Evolutionary conservation across 2,888 invertebrate genomes (phyloP).

Genomic region (Therioaphis trifolii): DNA sequence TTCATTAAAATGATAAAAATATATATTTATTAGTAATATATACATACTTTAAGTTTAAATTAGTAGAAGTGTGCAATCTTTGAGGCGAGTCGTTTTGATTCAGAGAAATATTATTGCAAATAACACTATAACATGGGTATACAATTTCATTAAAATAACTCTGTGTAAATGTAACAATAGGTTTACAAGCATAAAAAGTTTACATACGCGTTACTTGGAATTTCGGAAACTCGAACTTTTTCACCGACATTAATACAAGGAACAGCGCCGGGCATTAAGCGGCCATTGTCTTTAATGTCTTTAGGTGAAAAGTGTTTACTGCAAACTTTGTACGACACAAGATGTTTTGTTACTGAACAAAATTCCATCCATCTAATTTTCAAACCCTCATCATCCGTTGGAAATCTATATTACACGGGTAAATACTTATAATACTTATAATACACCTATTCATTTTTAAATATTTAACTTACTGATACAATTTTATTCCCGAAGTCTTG

Average conservation of each 20-base stretch:
- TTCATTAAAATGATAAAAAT: slow-evolving; percentile 17
- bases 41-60: slow-evolving; percentile 11
- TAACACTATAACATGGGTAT: slow-evolving; percentile 14
- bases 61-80: slow-evolving; percentile 9
- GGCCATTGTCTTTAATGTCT: slow-evolving; percentile 11
- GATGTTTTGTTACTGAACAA: slow-evolving; percentile 17
- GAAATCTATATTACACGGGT: slow-evolving; percentile 11
- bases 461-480: slow-evolving; percentile 20
- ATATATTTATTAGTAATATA: slow-evolving; percentile 24
- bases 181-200: slow-evolving; percentile 14
- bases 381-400: slow-evolving; percentile 6
- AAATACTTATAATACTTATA: slow-evolving; percentile 11
- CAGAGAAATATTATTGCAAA: background rate
- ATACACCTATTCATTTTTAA: slow-evolving; percentile 17
- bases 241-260: slow-evolving; percentile 11
- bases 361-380: slow-evolving; percentile 14
- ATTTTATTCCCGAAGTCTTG: slow-evolving; percentile 14
- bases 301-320: slow-evolving; percentile 20
- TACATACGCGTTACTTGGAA: slow-evolving; percentile 20
- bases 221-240: slow-evolving; percentile 5
- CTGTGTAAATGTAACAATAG: slow-evolving; percentile 9
- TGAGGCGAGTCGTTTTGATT: slow-evolving; percentile 10
- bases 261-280: slow-evolving; percentile 14
- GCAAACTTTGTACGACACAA: slow-evolving; percentile 14
- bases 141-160: slow-evolving; percentile 23